Base-by-base conservation (phyloP, 2,113 vertebrate species). In the Abramis brama region DNA sequence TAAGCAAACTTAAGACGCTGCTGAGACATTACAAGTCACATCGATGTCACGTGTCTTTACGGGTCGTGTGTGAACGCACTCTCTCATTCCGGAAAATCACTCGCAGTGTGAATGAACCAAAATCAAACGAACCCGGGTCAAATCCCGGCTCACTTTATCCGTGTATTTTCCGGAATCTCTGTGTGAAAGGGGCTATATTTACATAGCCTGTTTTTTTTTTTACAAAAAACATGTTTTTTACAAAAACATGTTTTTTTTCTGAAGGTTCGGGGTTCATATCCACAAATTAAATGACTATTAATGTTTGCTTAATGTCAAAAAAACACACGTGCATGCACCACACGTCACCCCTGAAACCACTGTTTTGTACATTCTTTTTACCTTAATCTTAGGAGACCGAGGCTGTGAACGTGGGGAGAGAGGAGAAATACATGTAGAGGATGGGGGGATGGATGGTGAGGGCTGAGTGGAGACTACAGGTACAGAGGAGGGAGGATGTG, bases 381-480 rank as follows among this genome's bases (percentile, higher is more conserved):
- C 98, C 97, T 99, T 97, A 85, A 95, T 76, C 62, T 95, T 93
- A 73, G 96, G 93, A 88, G 96, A 95, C 83, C 91, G 94, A 91
- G 92, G 91, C 88, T 96, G 95, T 91, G 94, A 93, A 79, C 93
- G 94, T 87, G 93, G 91, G 52, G 93, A 92, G 23, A 88, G 80
- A 87, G 95, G 96, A 90, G 95, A 94, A 91, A 92, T 94, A 93
- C 90, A 89, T 33, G 91, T 91, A 88, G 93, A 90, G 86, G 93
- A 89, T 78, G 85, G 89, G 85, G 93, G 88, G 89, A 86, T 9
- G 57, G 83, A 87, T 81, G 91, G 88, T 47, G 89, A 55, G 45
- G 86, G 89, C 15, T 88, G 80, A 84, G 87, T 52, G 8, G 88
- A 76, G 55, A 86, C 8, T 47, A 82, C 89, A 82, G 91, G 78